A percentile compares a stretch with the other conserved stretches of the same genome.
These are phyloP conservation scores for Gonocerus acuteangulatus DNA, from an alignment of 2,888 invertebrate species.

Conservation along the genomic window DNA sequence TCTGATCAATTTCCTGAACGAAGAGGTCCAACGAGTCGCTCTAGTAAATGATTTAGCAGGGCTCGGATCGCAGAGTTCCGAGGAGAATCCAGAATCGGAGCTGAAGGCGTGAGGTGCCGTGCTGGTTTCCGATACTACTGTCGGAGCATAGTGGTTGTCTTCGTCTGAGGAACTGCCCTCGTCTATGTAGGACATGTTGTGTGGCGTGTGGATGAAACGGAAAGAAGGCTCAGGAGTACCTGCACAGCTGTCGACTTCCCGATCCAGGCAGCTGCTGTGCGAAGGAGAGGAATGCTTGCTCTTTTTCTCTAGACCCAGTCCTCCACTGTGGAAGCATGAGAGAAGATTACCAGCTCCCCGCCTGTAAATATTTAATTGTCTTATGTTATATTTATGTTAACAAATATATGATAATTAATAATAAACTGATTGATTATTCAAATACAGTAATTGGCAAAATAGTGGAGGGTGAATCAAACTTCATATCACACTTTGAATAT, in stretches of 20 bases:
- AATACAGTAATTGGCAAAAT: too few relatives aligned
- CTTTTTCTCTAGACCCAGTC: background rate
- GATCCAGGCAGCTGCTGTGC: constrained; percentile 31
- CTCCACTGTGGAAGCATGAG: constrained; percentile 50
- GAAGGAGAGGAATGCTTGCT: constrained; percentile 18
- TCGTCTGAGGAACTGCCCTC: constrained; percentile 37
- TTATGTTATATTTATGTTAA: too few relatives aligned
- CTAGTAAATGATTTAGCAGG: constrained; percentile 39
- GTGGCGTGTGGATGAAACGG: constrained; percentile 34
- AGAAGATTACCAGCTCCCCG: constrained; percentile 49
- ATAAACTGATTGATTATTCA: too few relatives aligned
- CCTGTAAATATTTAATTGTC: too few relatives aligned
- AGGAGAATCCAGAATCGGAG: constrained; percentile 47
- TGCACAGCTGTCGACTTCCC: constrained; percentile 36
- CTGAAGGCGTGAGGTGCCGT: constrained; percentile 38
- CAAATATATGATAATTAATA: too few relatives aligned
- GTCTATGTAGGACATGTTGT: constrained; percentile 41
- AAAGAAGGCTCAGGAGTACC: constrained; percentile 37
- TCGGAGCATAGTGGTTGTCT: constrained; percentile 33
- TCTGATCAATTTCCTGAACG: constrained; percentile 51
- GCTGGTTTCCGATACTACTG: constrained; percentile 34
- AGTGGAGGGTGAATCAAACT: too few relatives aligned
- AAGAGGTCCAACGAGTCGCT: constrained; percentile 53
- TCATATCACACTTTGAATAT: too few relatives aligned
- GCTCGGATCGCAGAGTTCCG: constrained; percentile 46